phyloP scores from a whole-genome alignment of 2,797 vertebrate species.

The Etheostoma nigrum region DNA sequence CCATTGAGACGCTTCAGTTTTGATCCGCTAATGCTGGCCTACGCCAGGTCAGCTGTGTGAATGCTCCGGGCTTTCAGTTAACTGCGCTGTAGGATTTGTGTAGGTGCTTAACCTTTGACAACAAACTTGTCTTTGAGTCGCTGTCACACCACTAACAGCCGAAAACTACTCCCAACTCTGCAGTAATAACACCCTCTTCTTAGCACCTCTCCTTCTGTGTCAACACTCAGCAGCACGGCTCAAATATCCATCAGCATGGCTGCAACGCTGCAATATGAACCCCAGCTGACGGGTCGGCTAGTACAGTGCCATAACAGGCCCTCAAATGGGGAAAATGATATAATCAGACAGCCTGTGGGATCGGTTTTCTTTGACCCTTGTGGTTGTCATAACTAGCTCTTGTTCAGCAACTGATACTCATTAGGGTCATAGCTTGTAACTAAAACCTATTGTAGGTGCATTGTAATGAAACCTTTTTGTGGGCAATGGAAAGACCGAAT shows the following conservation, averaged over 20 bases:
- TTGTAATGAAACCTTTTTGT: constrained; percentile 65
- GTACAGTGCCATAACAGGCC: constrained; percentile 61
- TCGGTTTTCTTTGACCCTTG: constrained; percentile 53
- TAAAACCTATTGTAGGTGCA: constrained; percentile 64
- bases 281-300: constrained; percentile 62
- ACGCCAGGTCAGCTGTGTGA: constrained; percentile 24
- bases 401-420: constrained; percentile 45
- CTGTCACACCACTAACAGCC: constrained; percentile 67
- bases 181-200: constrained; percentile 80
- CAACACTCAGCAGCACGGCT: constrained; percentile 78
- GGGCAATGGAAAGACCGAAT: constrained; percentile 60
- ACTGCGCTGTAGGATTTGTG: constrained; percentile 54
- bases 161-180: constrained; percentile 72
- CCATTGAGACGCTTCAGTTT: constrained; percentile 39
- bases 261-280: constrained; percentile 70
- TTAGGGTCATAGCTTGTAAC: constrained; percentile 64
- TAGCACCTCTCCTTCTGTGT: constrained; percentile 81
- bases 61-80: constrained; percentile 12
- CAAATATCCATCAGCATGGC: constrained; percentile 75
- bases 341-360: constrained; percentile 49
- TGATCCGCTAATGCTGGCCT: constrained; percentile 26
- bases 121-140: constrained; percentile 66
- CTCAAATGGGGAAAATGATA: constrained; percentile 53
- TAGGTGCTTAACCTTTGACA: constrained; percentile 81
- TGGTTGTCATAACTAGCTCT: constrained; percentile 61